Percentiles rank a stretch among this genome's conserved stretches.
These are phyloP conservation scores for Torymus tubicola DNA, from an alignment of 2,888 invertebrate genomes.

Conservation along the genomic window DNA sequence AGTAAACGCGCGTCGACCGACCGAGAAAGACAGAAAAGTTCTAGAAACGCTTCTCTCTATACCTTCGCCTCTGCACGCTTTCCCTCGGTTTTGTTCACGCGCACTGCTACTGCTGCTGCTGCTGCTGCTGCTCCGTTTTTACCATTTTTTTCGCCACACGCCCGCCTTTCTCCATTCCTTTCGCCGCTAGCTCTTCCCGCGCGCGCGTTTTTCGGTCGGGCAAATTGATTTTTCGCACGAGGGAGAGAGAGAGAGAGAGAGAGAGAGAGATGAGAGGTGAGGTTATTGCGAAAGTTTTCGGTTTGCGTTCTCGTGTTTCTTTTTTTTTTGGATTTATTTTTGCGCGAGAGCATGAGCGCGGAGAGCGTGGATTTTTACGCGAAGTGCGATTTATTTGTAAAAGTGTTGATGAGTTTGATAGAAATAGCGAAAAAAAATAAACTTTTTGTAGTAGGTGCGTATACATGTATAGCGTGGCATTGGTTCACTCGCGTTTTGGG, in stretches of 20 bases:
- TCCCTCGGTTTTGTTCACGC: conserved; percentile 20
- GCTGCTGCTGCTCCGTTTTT: background rate
- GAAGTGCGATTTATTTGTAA: no score
- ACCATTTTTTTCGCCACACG: conserved; percentile 30
- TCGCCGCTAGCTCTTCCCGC: background rate
- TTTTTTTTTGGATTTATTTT: background rate
- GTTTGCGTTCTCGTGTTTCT: background rate
- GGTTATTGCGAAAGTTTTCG: conserved; percentile 7
- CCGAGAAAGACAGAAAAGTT: conserved; percentile 34
- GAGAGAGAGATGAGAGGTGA: no score
- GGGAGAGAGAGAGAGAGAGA: no score
- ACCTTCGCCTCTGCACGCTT: conserved; percentile 9
- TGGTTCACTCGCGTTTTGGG: no score
- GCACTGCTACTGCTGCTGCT: background rate
- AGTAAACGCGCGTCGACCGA: background rate
- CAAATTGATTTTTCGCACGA: background rate
- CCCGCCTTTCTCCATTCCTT: conserved; percentile 16
- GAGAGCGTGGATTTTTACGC: no score
- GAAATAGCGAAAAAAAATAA: no score
- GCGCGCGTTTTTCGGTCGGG: background rate
- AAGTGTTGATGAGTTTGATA: no score
- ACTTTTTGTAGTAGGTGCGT: no score
- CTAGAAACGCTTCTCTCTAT: background rate
- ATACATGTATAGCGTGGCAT: no score
- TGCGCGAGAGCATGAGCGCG: background rate